phyloP scores from a whole-genome alignment of 2,888 invertebrate species.

The Chouioia cunea region DNA sequence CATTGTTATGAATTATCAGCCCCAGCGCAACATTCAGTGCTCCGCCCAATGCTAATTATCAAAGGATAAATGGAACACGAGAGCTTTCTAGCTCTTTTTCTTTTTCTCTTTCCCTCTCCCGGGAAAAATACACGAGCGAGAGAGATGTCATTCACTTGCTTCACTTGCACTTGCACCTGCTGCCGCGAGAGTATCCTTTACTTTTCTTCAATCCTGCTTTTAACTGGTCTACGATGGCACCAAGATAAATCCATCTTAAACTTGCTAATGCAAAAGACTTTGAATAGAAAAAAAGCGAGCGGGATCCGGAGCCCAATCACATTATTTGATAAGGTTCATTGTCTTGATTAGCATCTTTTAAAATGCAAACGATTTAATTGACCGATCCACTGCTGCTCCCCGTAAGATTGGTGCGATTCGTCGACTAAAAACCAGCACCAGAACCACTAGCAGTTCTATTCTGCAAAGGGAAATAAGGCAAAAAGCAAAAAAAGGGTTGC shows the following conservation, averaged over 20 bases:
- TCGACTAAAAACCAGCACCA: no score
- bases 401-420: slow-evolving; percentile 43
- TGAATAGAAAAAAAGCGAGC: slow-evolving; percentile 1
- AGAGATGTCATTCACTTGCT: neutral
- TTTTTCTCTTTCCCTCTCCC: neutral
- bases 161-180: no score
- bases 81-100: neutral
- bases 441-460: slow-evolving; percentile 47
- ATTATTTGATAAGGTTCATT: slow-evolving; percentile 44
- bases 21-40: slow-evolving; percentile 46
- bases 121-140: neutral
- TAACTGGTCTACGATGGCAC: slow-evolving; percentile 48
- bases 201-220: slow-evolving; percentile 49
- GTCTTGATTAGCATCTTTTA: slow-evolving; percentile 36
- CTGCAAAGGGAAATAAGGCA: slow-evolving; percentile 41
- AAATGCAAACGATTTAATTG: slow-evolving; percentile 58
- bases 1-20: slow-evolving; percentile 66
- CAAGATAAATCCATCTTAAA: slow-evolving; percentile 21
- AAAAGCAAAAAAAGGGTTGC: slow-evolving; percentile 51
- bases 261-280: slow-evolving; percentile 4
- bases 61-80: slow-evolving; percentile 48
- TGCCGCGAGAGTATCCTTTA: slow-evolving; percentile 15
- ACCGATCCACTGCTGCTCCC: slow-evolving; percentile 53
- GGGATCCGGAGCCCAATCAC: no score
- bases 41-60: slow-evolving; percentile 54